Evolutionary conservation across 30 jellyfish, hydroid and myxozoan genomes (phyloP).

Genomic region (Sanderia malayensis): DNA sequence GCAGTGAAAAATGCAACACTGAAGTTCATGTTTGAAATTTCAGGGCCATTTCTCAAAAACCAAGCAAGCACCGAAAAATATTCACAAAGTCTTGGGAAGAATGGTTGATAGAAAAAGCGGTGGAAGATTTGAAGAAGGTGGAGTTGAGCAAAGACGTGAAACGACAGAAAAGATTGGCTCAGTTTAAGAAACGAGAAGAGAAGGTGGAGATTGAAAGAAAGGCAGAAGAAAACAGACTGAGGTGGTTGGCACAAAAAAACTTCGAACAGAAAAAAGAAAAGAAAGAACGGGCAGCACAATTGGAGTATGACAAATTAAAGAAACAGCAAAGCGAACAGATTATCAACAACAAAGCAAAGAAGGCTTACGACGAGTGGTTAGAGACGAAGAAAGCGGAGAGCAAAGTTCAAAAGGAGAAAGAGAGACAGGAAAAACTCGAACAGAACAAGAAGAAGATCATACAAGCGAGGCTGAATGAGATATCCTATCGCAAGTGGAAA

Average conservation of each 20-base stretch:
- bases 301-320: conserved; percentile 51
- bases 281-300: conserved; percentile 61
- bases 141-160: conserved; percentile 32
- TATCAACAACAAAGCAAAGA: conserved; percentile 18
- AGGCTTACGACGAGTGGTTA: conserved; percentile 48
- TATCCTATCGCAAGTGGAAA: conserved; percentile 54
- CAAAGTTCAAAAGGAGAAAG: conserved; percentile 16
- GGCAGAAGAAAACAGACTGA: conserved; percentile 53
- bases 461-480: conserved; percentile 18
- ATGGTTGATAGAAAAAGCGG: conserved; percentile 69
- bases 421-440: conserved; percentile 1
- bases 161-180: conserved; percentile 8
- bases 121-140: conserved; percentile 30
- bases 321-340: conserved; percentile 53
- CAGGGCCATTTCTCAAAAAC: not conserved
- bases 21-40: not conserved
- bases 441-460: conserved; percentile 5
- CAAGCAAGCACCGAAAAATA: not conserved
- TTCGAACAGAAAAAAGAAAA: conserved; percentile 38
- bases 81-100: conserved; percentile 78
- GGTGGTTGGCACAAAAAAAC: conserved; percentile 54
- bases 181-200: conserved; percentile 34
- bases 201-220: conserved; percentile 8
- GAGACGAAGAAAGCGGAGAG: conserved; percentile 17
- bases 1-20: no score